Conservation (phyloP, 1,140 invertebrate species). For the Paralvinella palmiformis region DNA sequence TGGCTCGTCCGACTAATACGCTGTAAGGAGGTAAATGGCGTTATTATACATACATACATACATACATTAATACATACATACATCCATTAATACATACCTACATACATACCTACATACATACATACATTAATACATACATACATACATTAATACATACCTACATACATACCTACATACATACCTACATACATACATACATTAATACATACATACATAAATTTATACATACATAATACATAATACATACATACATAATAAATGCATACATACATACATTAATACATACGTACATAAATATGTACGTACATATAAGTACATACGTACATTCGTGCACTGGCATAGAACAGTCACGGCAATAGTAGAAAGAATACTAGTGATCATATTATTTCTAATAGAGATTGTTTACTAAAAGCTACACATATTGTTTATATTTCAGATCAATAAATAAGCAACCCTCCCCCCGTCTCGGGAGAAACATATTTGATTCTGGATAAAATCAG, state of each 20-base stretch:
- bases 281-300: neutral
- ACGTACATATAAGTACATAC: neutral
- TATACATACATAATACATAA: neutral
- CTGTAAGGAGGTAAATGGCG: conserved; percentile 5
- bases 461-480: too few species aligned
- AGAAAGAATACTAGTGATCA: neutral
- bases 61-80: neutral
- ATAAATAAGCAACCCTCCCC: conserved; percentile 16
- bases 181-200: neutral
- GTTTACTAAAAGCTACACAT: conserved; percentile 13
- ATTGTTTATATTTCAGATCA: conserved; percentile 16
- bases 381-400: neutral
- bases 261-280: neutral
- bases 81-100: neutral
- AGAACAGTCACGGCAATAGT: neutral
- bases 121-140: neutral
- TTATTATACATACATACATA: neutral
- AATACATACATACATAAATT: neutral
- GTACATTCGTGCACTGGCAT: neutral
- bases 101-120: neutral
- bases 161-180: neutral
- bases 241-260: neutral
- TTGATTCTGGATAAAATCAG: too few species aligned
- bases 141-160: neutral
- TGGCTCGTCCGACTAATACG: conserved; percentile 13